phyloP scores from a whole-genome alignment of 1,140 invertebrate genomes.

The Philotrypesis tridentata region DNA sequence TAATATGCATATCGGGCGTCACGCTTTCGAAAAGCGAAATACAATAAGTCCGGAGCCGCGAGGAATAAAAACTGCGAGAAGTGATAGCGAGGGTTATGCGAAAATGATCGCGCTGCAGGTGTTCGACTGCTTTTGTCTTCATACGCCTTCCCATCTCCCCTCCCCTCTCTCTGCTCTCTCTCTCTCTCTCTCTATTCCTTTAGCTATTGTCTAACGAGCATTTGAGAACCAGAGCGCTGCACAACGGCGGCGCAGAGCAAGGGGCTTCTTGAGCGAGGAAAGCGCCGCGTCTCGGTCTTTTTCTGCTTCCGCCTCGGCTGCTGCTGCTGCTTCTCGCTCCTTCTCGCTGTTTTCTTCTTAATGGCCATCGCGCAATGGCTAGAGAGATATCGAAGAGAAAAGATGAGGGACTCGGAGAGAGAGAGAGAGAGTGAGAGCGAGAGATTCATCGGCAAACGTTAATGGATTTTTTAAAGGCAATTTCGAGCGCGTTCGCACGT shows the following conservation, averaged over 20 bases:
- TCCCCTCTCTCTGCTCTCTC: neutral
- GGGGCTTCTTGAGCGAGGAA: constrained; percentile 5
- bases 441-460: constrained; percentile 35
- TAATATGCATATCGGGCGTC: neutral
- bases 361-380: constrained; percentile 10
- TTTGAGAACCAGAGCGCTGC: constrained; percentile 40
- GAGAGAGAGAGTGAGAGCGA: too few species aligned
- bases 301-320: constrained; percentile 14
- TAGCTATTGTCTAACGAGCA: constrained; percentile 46
- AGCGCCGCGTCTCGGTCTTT: constrained; percentile 20
- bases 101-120: constrained; percentile 51
- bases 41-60: neutral
- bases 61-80: neutral
- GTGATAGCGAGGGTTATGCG: constrained; percentile 46
- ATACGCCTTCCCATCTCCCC: neutral
- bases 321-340: neutral
- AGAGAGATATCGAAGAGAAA: constrained; percentile 33
- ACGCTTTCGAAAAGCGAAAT: neutral
- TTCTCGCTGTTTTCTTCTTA: constrained; percentile 33
- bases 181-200: neutral
- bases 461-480: constrained; percentile 45
- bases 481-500: constrained; percentile 22
- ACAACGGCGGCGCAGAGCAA: too few species aligned
- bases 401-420: constrained; percentile 19
- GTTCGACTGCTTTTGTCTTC: constrained; percentile 32